Base-by-base conservation (phyloP, 2,797 vertebrate species). In the Macrochelys suwanniensis region DNA sequence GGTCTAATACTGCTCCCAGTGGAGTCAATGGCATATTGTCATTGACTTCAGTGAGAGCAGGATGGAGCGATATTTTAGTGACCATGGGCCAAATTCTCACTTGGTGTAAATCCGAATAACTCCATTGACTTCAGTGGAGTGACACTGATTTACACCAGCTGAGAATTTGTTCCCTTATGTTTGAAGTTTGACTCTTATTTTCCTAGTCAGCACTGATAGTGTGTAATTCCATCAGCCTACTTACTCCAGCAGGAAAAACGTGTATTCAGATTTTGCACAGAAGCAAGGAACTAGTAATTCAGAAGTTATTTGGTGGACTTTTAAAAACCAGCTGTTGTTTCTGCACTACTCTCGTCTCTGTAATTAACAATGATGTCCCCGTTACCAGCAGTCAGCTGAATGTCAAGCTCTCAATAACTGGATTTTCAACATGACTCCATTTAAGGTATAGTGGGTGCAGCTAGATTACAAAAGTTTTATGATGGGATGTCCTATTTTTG, bases 311-410 rank as follows among this genome's bases (percentile, higher is more conserved):
- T 65, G 7, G 1, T 89, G 5, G 74, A 74, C 54, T 93, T 94
- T 77, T 94, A 89, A 91, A 53, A 93, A 56, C 23, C 84, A 94
- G 85, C 26, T 59, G n/a, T 89, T 79, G 42, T 90, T 92, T 90
- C 54, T 61, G 54, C 33, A 28, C 54, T 82, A 17, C 51, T 89
- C 54, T 91, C 23, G 84, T 95, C 71, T 95, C 77, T 90, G 8
- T 94, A 92, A 95, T 94, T 83, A 65, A 0, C 89, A 25, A 74
- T 91, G 80, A 81, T 6, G 76, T 96, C 87, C 54, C 45, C 83
- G 16, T 93, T 93, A 74, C 89, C 33, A 89, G 56, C 42, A 80
- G 82, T 83, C 76, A 91, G 37, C 33, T 57, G 54, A 96, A 85
- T 86, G 80, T 93, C 93, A 91, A 33, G 26, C 42, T 89, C 23